Conservation (phyloP, 2,797 vertebrate genomes). For the Arrhamphus sclerolepis region DNA sequence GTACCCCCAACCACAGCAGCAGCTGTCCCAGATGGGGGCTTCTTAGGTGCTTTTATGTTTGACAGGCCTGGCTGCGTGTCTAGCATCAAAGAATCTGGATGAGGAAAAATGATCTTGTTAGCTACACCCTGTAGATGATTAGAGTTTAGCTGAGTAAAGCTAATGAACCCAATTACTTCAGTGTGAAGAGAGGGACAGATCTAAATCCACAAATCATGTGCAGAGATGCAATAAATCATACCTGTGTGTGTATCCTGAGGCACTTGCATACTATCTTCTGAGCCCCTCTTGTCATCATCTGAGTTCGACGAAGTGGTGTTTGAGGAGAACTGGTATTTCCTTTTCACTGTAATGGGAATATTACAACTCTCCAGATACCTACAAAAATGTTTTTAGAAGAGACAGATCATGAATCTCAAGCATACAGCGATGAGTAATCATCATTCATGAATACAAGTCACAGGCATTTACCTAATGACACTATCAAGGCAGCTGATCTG, state of each 20-base stretch:
- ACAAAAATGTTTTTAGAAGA: slow-evolving; percentile 18
- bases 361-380: slow-evolving; percentile 96
- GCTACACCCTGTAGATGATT: neutral
- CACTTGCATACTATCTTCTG: slow-evolving; percentile 69
- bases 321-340: slow-evolving; percentile 87
- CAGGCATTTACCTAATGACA: slow-evolving; percentile 85
- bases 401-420: neutral
- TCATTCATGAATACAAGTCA: slow-evolving; percentile 24
- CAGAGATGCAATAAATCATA: slow-evolving; percentile 13
- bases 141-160: neutral
- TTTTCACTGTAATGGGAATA: slow-evolving; percentile 87
- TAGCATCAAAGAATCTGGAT: slow-evolving; percentile 66
- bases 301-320: slow-evolving; percentile 79
- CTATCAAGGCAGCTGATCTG: slow-evolving; percentile 96
- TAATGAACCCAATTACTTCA: neutral
- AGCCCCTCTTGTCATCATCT: slow-evolving; percentile 82
- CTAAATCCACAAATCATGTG: neutral
- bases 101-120: slow-evolving; percentile 4
- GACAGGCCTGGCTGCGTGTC: slow-evolving; percentile 70
- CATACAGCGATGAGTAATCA: neutral
- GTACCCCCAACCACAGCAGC: slow-evolving; percentile 70
- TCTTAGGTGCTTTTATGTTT: slow-evolving; percentile 72
- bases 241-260: slow-evolving; percentile 76
- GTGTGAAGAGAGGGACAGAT: too few relatives aligned
- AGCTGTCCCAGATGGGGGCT: slow-evolving; percentile 58